Conservation (phyloP, 2,888 invertebrate species). For the Drosophila multiciliata region DNA sequence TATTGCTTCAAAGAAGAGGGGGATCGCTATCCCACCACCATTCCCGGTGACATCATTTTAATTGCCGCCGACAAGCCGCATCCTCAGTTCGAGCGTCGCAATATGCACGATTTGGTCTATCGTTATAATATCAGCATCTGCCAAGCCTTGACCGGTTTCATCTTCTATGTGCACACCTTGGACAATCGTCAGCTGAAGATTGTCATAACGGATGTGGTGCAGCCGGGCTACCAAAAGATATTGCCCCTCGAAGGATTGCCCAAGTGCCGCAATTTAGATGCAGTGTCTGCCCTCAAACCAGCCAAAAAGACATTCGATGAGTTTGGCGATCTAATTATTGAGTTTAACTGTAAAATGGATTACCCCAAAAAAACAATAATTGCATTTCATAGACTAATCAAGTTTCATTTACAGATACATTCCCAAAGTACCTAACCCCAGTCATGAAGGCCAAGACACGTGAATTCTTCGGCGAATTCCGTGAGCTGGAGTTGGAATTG, state of each 20-base stretch:
- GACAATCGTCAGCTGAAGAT: constrained; percentile 89
- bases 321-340: constrained; percentile 89
- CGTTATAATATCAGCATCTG: constrained; percentile 87
- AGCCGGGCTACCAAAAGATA: constrained; percentile 89
- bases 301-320: constrained; percentile 84
- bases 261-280: constrained; percentile 86
- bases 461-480: constrained; percentile 63
- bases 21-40: constrained; percentile 90
- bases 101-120: constrained; percentile 89
- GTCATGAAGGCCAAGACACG: constrained; percentile 84
- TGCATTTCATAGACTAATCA: neutral
- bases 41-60: constrained; percentile 90
- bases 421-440: constrained; percentile 85
- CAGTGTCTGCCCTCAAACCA: constrained; percentile 86
- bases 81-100: constrained; percentile 87
- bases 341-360: constrained; percentile 86
- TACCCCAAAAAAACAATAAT: neutral
- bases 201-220: constrained; percentile 90
- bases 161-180: constrained; percentile 88
- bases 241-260: constrained; percentile 91
- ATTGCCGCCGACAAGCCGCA: constrained; percentile 90
- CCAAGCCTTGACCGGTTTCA: constrained; percentile 90
- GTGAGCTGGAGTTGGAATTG: constrained; percentile 48
- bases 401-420: constrained; percentile 81
- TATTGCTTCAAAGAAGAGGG: constrained; percentile 92